These are phyloP conservation scores for Erynnis tages DNA, from an alignment of 2,888 invertebrate genomes.

Conservation along the genomic window DNA sequence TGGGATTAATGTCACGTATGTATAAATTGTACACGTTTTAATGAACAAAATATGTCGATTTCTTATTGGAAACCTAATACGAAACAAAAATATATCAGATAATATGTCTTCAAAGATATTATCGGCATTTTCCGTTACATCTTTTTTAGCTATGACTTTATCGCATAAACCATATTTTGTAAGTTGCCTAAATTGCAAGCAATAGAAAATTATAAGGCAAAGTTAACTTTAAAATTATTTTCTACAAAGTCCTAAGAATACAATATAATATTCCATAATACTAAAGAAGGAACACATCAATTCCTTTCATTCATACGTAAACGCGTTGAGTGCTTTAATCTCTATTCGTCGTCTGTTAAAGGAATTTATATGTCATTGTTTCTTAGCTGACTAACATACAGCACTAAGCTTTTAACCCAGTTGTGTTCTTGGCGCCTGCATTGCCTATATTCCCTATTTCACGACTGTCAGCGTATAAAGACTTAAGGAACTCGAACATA, in stretches of 20 bases:
- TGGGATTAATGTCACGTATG: constrained; percentile 50
- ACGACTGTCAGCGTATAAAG: constrained; percentile 48
- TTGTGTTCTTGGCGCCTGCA: constrained; percentile 42
- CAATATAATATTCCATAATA: too few species aligned
- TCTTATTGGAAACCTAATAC: too few species aligned
- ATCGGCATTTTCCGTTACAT: too few species aligned
- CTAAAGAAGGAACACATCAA: constrained; percentile 7
- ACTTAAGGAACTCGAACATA: constrained; percentile 30
- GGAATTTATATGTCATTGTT: constrained; percentile 35
- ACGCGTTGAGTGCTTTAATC: constrained; percentile 20
- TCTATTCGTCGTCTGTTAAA: constrained; percentile 29
- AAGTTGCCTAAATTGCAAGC: too few species aligned
- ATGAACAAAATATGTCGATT: constrained; percentile 6
- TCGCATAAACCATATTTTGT: too few species aligned
- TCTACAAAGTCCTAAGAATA: too few species aligned
- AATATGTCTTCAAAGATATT: too few species aligned
- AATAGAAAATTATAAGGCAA: too few species aligned
- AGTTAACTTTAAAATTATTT: too few species aligned
- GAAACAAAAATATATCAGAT: too few species aligned
- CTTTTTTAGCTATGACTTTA: too few species aligned
- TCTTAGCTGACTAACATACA: constrained; percentile 39
- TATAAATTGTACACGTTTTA: constrained; percentile 29
- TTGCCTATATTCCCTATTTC: constrained; percentile 44
- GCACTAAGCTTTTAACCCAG: constrained; percentile 69
- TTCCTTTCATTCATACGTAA: constrained; percentile 4